Percentiles rank a stretch among this genome's conserved stretches.
Conservation (phyloP, 1,140 invertebrate genomes). For the Ylistrum balloti region DNA sequence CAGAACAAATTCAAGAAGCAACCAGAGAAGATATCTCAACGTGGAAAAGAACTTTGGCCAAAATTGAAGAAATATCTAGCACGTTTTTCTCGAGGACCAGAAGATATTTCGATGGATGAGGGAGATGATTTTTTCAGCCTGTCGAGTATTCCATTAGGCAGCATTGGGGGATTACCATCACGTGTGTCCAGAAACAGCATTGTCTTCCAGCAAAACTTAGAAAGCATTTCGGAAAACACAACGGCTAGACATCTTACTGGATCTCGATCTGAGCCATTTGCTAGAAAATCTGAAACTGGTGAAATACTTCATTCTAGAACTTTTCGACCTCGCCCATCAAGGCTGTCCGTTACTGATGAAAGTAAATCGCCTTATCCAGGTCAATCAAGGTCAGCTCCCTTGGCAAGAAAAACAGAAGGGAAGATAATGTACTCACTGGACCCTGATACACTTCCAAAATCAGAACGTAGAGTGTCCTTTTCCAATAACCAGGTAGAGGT, state of each 20-base stretch:
- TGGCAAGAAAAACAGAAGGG: background rate
- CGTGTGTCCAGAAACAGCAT: background rate
- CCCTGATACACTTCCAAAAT: background rate
- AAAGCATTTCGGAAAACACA: conserved; percentile 52
- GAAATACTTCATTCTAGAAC: background rate
- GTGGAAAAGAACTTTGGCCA: conserved; percentile 54
- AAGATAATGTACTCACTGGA: background rate
- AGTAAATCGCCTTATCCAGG: background rate
- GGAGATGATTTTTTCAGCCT: conserved; percentile 50
- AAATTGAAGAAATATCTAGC: conserved; percentile 60
- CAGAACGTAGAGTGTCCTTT: background rate
- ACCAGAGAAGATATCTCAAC: conserved; percentile 31
- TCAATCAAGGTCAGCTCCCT: background rate
- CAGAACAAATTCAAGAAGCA: conserved; percentile 43
- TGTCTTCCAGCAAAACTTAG: conserved; percentile 37
- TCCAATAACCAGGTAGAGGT: background rate
- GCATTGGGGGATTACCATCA: background rate
- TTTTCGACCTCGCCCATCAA: background rate
- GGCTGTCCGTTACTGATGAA: background rate
- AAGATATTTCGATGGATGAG: background rate
- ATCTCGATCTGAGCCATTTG: background rate
- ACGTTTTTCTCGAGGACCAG: conserved; percentile 21
- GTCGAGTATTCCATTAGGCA: conserved; percentile 29
- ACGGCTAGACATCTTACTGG: background rate
- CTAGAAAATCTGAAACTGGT: background rate